These are phyloP conservation scores for Anser brachyrhynchus DNA, from an alignment of 2,113 vertebrate species.

Conservation along the genomic window DNA sequence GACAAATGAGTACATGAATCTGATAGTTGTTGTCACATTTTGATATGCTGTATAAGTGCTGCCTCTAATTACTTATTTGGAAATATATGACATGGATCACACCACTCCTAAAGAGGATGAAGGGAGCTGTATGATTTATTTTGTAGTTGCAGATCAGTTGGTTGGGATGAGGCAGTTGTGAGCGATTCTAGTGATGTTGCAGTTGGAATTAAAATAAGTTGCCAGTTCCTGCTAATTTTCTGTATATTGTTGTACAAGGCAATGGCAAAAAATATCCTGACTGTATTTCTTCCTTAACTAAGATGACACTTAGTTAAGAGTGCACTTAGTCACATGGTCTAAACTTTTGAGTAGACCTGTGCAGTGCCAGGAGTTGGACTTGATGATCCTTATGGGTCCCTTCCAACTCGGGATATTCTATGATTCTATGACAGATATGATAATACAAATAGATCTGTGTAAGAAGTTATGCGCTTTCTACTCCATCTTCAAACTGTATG, in stretches of 20 bases:
- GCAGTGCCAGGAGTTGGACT: too few relatives aligned
- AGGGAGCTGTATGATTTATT: background rate
- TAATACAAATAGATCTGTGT: background rate
- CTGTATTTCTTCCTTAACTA: background rate
- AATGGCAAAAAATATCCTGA: background rate
- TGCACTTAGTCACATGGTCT: too few relatives aligned
- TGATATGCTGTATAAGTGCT: background rate
- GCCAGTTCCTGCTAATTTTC: background rate
- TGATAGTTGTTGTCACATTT: background rate
- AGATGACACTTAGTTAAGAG: background rate
- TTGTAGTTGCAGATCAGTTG: background rate
- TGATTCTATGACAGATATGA: background rate
- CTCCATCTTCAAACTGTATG: background rate
- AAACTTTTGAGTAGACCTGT: too few relatives aligned
- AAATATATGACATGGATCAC: background rate
- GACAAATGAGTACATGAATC: background rate
- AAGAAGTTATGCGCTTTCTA: background rate
- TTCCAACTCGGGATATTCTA: too few relatives aligned
- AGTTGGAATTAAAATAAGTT: background rate
- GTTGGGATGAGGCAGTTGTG: background rate
- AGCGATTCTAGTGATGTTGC: background rate
- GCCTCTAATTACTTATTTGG: background rate
- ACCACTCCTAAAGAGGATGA: background rate
- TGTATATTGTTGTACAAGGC: background rate
- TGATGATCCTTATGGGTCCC: too few relatives aligned